Evolutionary conservation across 2,797 vertebrate species (phyloP).

Genomic region (Champsocephalus gunnari): DNA sequence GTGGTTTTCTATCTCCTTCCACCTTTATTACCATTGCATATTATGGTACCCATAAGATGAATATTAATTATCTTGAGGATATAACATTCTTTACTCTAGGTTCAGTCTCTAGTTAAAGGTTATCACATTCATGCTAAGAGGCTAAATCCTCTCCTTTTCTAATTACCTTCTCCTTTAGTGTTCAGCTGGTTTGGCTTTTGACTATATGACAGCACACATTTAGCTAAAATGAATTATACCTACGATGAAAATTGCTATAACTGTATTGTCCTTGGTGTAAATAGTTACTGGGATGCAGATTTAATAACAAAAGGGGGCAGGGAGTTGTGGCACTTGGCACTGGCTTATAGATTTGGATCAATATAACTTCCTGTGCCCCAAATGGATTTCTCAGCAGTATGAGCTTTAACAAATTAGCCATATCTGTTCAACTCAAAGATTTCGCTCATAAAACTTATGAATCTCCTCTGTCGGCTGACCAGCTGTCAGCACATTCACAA

Average conservation of each 20-base stretch:
- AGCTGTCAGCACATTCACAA: conserved; percentile 65
- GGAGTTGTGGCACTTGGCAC: not conserved
- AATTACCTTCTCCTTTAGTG: not conserved
- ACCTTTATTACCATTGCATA: not conserved
- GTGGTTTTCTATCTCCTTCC: not conserved
- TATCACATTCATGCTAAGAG: not conserved
- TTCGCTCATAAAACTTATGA: conserved; percentile 18
- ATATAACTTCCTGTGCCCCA: conserved; percentile 42
- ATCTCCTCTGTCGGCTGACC: conserved; percentile 28
- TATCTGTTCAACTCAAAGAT: conserved; percentile 51
- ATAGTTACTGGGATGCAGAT: not conserved
- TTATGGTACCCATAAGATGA: not conserved
- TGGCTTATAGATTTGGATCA: not conserved
- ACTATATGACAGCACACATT: not conserved
- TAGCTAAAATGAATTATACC: not conserved
- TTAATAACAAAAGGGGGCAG: not conserved
- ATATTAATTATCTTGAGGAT: not conserved
- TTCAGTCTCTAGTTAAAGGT: not conserved
- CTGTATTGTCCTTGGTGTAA: not conserved
- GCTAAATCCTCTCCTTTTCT: not conserved
- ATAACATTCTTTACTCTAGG: not conserved
- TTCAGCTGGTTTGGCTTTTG: not conserved
- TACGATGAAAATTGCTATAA: not conserved
- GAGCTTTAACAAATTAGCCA: conserved; percentile 36
- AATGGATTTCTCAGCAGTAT: conserved; percentile 45